Conservation (phyloP, 2,113 vertebrate species). For the Pterocles orientalis region DNA sequence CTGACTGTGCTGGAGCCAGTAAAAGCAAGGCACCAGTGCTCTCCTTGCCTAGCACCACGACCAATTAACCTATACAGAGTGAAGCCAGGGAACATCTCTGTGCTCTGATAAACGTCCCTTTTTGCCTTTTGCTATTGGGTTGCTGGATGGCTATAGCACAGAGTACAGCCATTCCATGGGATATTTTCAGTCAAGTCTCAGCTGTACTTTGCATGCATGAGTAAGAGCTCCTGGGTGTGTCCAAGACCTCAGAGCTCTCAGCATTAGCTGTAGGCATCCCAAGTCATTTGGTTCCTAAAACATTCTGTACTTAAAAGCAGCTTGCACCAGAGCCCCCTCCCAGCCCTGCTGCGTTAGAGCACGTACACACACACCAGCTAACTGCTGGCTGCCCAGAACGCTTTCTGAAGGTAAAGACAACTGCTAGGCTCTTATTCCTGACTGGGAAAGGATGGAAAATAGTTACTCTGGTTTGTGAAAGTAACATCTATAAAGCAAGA, state of each 20-base stretch:
- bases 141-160: fast-evolving
- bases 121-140: not conserved
- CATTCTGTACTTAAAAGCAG: not conserved
- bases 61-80: fast-evolving
- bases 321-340: not conserved
- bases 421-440: not conserved
- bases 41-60: not conserved
- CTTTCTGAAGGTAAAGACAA: not conserved
- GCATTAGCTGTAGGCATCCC: constrained; percentile 28
- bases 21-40: not conserved
- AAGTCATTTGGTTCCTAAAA: constrained; percentile 23
- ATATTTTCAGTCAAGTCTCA: not conserved
- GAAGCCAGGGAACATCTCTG: not conserved
- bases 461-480: not conserved
- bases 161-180: fast-evolving
- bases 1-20: not conserved
- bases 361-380: fast-evolving
- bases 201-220: constrained; percentile 3
- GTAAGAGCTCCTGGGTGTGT: constrained; percentile 53
- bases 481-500: not conserved
- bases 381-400: not conserved
- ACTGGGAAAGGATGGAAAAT: not conserved
- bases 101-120: not conserved
- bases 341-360: not conserved
- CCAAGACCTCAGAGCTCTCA: not conserved